Evolutionary conservation across 2,888 invertebrate species (phyloP).

Genomic region (Blastobasis adustella): DNA sequence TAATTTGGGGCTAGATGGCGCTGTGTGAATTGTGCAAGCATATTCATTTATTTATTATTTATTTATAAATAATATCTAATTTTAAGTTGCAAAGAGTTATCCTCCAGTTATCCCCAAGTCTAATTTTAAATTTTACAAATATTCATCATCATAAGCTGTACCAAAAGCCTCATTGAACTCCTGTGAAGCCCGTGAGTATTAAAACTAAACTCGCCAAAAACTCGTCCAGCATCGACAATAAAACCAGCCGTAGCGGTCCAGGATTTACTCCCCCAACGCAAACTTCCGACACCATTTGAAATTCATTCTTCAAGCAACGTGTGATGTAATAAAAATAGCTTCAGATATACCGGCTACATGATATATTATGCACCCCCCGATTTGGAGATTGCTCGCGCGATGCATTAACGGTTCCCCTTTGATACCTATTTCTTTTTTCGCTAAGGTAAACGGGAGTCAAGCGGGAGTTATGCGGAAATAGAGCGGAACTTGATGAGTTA

Average conservation of each 20-base stretch:
- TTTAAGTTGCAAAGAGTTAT: too few relatives aligned
- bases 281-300: constrained; percentile 73
- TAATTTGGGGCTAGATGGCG: too few relatives aligned
- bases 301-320: constrained; percentile 71
- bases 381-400: constrained; percentile 56
- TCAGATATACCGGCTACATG: constrained; percentile 49
- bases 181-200: too few relatives aligned
- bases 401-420: constrained; percentile 62
- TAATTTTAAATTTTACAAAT: too few relatives aligned
- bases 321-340: constrained; percentile 73
- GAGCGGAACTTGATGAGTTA: not conserved
- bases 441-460: constrained; percentile 57
- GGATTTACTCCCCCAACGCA: constrained; percentile 63
- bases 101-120: too few relatives aligned
- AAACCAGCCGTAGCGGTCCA: constrained; percentile 25
- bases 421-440: constrained; percentile 40
- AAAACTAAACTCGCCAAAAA: too few relatives aligned
- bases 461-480: constrained; percentile 32
- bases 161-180: too few relatives aligned
- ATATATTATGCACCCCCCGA: constrained; percentile 73
- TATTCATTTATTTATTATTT: too few relatives aligned
- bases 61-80: too few relatives aligned
- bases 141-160: too few relatives aligned
- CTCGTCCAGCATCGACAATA: too few relatives aligned
- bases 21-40: too few relatives aligned